phyloP scores from a whole-genome alignment of 2,113 vertebrate genomes.

The Hoplias malabaricus region DNA sequence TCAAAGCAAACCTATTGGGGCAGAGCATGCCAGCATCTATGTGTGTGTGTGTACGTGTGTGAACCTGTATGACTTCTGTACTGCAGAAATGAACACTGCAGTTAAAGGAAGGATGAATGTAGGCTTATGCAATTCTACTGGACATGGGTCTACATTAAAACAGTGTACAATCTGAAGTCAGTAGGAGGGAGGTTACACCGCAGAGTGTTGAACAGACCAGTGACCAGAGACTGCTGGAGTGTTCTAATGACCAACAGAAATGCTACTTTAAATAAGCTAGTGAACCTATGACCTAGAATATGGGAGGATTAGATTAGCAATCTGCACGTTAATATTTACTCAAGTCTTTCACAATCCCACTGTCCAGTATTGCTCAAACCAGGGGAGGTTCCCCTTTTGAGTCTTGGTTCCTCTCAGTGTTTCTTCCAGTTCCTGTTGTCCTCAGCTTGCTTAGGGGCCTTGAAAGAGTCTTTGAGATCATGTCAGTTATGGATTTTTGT shows the following conservation, averaged over 20 bases:
- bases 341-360: background rate
- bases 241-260: background rate
- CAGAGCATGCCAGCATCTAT: constrained; percentile 29
- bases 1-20: constrained; percentile 53
- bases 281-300: too few species aligned
- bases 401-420: background rate
- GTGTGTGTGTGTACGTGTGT: constrained; percentile 38
- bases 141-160: constrained; percentile 4
- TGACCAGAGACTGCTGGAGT: too few species aligned
- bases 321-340: background rate
- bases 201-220: background rate
- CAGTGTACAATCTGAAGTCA: background rate
- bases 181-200: background rate
- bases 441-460: background rate
- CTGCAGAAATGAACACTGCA: constrained; percentile 35
- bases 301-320: too few species aligned
- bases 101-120: constrained; percentile 14
- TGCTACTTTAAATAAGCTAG: too few species aligned
- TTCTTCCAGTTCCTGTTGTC: background rate
- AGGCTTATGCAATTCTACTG: constrained; percentile 7
- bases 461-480: too few species aligned
- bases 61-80: constrained; percentile 6
- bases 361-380: background rate
- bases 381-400: background rate
- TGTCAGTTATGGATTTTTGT: background rate